Base-by-base conservation (phyloP, 2,797 vertebrate species). In the Synaphobranchus kaupii region DNA sequence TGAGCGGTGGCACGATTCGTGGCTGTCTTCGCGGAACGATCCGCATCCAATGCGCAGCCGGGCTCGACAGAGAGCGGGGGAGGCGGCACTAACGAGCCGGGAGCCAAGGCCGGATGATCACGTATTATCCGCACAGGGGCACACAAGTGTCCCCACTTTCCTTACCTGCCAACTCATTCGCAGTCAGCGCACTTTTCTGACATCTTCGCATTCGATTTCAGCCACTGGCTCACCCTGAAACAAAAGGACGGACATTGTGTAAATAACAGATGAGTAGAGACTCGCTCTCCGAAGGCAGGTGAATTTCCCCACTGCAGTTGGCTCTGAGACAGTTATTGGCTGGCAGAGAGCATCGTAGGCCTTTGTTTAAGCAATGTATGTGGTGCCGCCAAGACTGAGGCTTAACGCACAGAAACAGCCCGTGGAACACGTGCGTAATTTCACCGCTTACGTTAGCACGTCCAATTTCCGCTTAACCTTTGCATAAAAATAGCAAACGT, bases 81-180 rank as follows among this genome's bases (percentile, higher is more conserved):
- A 87, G 86, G 82, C 31, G 82, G 10, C 50, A 58, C 1, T 13
- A 20, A 3, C 22, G 39, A 20, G 73, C 9, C 3, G 15, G 15
- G 39, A 78, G 73, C 73, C 73, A 78, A 78, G 73, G 20, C 73
- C 73, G 34, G 73, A 78, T 78, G 86, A 68, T 87, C 71, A 78
- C 54, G 85, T 73, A 88, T 86, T 8, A 90, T 85, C 28, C 54
- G 81, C 88, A 86, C 71, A 63, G 34, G 52, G 87, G 15, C 68
- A 31, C n/a, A 31, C 28, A 31, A 39, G 28, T 28, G 68, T 1
- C 71, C 86, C 25, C 58, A 54, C 68, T 84, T 52, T 48, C 88
- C 92, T 94, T 92, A 96, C 95, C 95, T 96, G 94, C 93, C 94
- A 94, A 84, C 90, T 95, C 92, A 95, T 89, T 94, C 88, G 91